These are phyloP conservation scores for Alviniconcha marisindica DNA, from an alignment of 1,140 invertebrate species.

Conservation along the genomic window DNA sequence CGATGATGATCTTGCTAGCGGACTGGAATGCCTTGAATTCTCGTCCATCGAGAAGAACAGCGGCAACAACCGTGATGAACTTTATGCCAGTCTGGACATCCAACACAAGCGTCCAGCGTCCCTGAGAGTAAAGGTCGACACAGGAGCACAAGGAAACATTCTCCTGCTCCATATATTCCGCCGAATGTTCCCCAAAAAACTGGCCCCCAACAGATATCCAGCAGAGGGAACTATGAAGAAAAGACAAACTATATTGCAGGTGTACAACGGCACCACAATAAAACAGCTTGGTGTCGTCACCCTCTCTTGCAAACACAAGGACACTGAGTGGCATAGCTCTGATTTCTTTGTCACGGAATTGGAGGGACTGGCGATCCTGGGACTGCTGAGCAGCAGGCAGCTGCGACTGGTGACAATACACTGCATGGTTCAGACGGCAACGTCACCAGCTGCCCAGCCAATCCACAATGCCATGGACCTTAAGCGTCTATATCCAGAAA, in stretches of 20 bases:
- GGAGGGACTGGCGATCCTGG: background rate
- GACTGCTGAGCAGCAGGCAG: background rate
- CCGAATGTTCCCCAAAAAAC: no score
- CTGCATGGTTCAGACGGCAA: background rate
- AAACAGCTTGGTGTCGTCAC: background rate
- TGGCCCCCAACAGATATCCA: background rate
- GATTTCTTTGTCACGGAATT: no score
- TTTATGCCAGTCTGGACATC: background rate
- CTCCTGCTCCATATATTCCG: background rate
- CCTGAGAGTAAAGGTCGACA: background rate
- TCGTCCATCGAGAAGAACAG: no score
- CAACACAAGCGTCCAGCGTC: background rate
- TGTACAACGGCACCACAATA: background rate
- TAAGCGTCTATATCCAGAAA: constrained; percentile 17
- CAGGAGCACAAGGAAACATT: background rate
- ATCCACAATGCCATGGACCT: background rate
- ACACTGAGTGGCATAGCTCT: background rate
- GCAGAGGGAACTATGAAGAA: background rate
- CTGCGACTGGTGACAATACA: background rate
- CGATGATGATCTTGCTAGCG: no score
- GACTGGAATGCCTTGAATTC: no score
- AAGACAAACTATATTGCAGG: background rate
- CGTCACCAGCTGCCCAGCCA: background rate
- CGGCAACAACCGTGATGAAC: background rate
- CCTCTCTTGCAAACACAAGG: background rate